These are phyloP conservation scores for Psittacus erithacus DNA, from an alignment of 2,113 vertebrate species.

Conservation along the genomic window DNA sequence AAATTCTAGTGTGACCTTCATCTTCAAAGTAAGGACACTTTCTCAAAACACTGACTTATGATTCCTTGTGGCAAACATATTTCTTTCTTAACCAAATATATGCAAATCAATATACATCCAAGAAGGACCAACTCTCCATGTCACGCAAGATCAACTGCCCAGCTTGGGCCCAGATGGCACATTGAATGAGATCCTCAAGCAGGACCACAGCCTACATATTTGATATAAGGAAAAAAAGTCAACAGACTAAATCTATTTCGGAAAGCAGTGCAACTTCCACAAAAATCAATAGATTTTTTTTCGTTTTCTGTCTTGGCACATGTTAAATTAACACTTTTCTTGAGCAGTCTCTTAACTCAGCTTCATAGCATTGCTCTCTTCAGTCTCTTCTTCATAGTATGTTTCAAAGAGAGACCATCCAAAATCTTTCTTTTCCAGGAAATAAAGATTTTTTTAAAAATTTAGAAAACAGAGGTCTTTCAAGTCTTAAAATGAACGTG, in stretches of 20 bases:
- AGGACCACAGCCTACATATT: not conserved
- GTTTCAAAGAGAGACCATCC: accelerated
- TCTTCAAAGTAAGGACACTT: not conserved
- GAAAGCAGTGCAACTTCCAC: not conserved
- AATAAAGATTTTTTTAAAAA: not conserved
- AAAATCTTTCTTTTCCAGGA: not conserved
- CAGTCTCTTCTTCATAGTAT: not conserved
- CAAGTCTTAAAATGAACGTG: not conserved
- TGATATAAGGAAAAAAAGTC: not conserved
- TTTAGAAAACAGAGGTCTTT: not conserved
- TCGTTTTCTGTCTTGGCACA: not conserved
- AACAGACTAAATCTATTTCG: not conserved
- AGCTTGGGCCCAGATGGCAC: not conserved
- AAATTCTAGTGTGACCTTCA: not conserved
- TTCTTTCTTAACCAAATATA: not conserved
- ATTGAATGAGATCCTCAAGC: not conserved
- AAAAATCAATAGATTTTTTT: not conserved
- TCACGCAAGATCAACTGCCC: not conserved
- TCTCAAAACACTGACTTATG: not conserved
- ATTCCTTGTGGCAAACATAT: not conserved
- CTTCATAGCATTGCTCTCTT: not conserved
- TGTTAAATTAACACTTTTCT: constrained; percentile 6
- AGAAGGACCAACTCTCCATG: not conserved
- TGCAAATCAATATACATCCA: not conserved
- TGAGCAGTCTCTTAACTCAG: not conserved